Base-by-base conservation (phyloP, 2,888 invertebrate species). In the Erebia epiphron region DNA sequence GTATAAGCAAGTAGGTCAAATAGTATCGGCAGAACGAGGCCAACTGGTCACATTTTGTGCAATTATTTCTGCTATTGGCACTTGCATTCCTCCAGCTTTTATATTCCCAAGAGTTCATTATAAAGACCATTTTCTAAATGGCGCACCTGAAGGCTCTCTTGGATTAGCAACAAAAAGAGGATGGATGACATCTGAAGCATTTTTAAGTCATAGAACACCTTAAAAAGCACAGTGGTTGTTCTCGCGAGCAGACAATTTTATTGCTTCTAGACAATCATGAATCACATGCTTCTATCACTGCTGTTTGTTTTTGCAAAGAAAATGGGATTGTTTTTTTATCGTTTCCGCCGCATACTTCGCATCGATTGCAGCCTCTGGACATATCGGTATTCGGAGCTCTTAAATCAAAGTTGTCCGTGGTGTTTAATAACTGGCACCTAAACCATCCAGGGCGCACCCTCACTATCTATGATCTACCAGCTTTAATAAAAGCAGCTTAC, bases 281-380 rank as follows among this genome's bases (percentile, higher is more conserved):
- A 68, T 73, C 69, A 54, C 75, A 68, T 60, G 64, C 73, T 14
- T 65, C 70, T n/a, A 35, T 78, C 14, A 60, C 69, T 64, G 77
- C 76, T 13, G 60, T 78, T 3, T 50, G 69, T 54, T 77, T 75
- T 61, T 71, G 72, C n/a, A 26, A 26, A 26, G 26, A 26, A 26
- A 26, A 26, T 26, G 26, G 26, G 26, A 71, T 69, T 41, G 68
- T 77, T 67, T 75, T 71, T 60, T 18, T 79, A n/a, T 82, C 70
- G 60, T 80, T 79, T 73, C 78, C 76, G 52, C 78, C 77, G 21
- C 84, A 83, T 72, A 85, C 81, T 70, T 78, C 78, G 43, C 84
- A 87, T 72, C 79, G 80, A 52, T 67, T 85, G 11, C 86, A 88
- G 76, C 86, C 84, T 35, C 71, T 85, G 46, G 84, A 84, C 68